Evolutionary conservation across 2,797 vertebrate species (phyloP).

Genomic region (Mormyrus hasselquistii): DNA sequence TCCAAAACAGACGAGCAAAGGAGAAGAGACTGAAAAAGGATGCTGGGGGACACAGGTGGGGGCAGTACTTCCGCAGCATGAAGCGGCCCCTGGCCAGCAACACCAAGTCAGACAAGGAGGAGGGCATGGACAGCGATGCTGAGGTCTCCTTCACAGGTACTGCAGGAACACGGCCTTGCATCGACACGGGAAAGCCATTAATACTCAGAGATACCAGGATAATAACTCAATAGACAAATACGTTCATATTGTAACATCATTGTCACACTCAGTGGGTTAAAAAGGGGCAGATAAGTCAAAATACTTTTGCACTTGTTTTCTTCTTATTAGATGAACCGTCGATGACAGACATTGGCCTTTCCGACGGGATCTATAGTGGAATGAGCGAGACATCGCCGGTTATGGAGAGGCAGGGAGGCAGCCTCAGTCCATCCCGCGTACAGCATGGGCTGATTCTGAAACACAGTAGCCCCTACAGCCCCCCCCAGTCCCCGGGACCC

Average conservation of each 20-base stretch:
- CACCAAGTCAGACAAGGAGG: constrained; percentile 89
- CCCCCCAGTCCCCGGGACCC: constrained; percentile 77
- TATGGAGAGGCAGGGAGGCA: constrained; percentile 65
- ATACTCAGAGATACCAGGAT: background rate
- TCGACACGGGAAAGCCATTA: background rate
- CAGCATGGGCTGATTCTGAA: constrained; percentile 70
- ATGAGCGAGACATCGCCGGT: constrained; percentile 72
- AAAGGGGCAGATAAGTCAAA: background rate
- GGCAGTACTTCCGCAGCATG: constrained; percentile 91
- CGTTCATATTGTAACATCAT: background rate
- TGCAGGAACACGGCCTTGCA: background rate
- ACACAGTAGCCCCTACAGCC: constrained; percentile 85
- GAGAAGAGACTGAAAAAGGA: constrained; percentile 95
- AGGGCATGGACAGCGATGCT: constrained; percentile 89
- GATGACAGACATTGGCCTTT: constrained; percentile 79
- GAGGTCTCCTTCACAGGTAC: constrained; percentile 93
- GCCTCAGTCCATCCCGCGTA: constrained; percentile 70
- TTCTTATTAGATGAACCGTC: constrained; percentile 75
- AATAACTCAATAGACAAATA: background rate
- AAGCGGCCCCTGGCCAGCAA: constrained; percentile 81
- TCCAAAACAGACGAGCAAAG: constrained; percentile 93
- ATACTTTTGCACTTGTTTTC: background rate
- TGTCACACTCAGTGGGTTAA: background rate
- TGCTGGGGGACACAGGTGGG: constrained; percentile 89
- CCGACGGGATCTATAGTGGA: constrained; percentile 79